Evolutionary conservation across 2,888 invertebrate species (phyloP).

Genomic region (Molorchus minor): DNA sequence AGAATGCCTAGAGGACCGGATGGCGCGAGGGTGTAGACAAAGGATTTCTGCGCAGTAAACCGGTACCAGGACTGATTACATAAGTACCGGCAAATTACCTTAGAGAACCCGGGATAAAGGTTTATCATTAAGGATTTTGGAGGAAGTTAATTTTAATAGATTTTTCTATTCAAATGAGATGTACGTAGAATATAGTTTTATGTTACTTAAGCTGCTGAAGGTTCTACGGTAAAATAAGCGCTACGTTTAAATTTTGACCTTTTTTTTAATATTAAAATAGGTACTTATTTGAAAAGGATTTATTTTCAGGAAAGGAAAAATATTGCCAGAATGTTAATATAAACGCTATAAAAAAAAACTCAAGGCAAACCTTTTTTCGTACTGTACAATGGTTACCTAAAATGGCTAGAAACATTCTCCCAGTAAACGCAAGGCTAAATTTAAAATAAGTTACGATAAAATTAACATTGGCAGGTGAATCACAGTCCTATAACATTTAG

Average conservation of each 20-base stretch:
- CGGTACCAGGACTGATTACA: neutral
- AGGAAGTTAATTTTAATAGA: too few relatives aligned
- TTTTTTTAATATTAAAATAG: too few relatives aligned
- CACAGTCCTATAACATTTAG: slow-evolving; percentile 1
- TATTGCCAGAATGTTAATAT: neutral
- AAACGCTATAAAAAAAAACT: too few relatives aligned
- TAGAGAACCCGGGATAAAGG: too few relatives aligned
- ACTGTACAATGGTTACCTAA: neutral
- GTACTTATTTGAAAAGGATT: too few relatives aligned
- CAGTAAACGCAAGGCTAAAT: slow-evolving; percentile 4
- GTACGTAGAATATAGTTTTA: too few relatives aligned
- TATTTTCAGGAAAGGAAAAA: too few relatives aligned
- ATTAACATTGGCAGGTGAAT: slow-evolving; percentile 9
- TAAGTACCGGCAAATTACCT: slow-evolving; percentile 5
- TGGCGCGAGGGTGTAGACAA: slow-evolving; percentile 89
- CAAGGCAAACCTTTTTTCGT: slow-evolving; percentile 4
- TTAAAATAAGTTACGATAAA: slow-evolving; percentile 11
- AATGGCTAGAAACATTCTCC: neutral
- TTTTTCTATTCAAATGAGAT: too few relatives aligned
- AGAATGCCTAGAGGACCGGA: slow-evolving; percentile 90
- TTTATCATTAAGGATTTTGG: too few relatives aligned
- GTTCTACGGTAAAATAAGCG: too few relatives aligned
- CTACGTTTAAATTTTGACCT: too few relatives aligned
- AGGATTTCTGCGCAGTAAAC: slow-evolving; percentile 52
- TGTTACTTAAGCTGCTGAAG: too few relatives aligned